phyloP scores from a whole-genome alignment of 2,797 vertebrate genomes.

The Mormyrops boulengeri region DNA sequence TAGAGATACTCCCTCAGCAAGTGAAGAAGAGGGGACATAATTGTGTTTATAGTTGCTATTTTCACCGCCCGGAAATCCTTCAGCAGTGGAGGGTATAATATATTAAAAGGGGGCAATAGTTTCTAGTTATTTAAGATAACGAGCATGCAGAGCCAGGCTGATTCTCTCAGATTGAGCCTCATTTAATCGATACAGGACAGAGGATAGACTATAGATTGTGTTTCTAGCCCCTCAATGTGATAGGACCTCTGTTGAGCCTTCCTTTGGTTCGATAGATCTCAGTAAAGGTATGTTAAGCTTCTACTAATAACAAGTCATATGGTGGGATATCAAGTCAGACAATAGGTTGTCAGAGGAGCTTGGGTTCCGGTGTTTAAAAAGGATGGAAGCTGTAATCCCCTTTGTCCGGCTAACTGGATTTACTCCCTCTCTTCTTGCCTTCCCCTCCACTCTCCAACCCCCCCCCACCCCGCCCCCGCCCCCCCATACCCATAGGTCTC shows the following conservation, averaged over 20 bases:
- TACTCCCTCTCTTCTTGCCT: conserved; percentile 18
- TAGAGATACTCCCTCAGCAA: neutral
- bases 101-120: neutral
- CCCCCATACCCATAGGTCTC: conserved; percentile 62
- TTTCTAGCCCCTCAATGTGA: neutral
- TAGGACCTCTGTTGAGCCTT: neutral
- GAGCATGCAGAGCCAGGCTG: neutral
- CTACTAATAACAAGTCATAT: neutral
- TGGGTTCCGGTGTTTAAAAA: neutral
- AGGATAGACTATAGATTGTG: neutral
- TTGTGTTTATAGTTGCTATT: neutral
- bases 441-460: neutral
- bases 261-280: neutral
- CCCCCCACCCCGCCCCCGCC: neutral
- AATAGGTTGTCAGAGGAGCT: neutral
- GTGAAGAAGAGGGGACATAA: neutral
- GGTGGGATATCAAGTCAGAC: neutral
- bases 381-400: conserved; percentile 22
- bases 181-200: neutral
- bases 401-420: conserved; percentile 20
- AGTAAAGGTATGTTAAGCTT: neutral
- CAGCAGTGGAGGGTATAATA: neutral
- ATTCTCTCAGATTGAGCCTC: neutral
- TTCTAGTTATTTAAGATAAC: neutral
- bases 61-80: neutral